Base-by-base conservation (phyloP, 2,888 invertebrate genomes). In the Selenia dentaria region DNA sequence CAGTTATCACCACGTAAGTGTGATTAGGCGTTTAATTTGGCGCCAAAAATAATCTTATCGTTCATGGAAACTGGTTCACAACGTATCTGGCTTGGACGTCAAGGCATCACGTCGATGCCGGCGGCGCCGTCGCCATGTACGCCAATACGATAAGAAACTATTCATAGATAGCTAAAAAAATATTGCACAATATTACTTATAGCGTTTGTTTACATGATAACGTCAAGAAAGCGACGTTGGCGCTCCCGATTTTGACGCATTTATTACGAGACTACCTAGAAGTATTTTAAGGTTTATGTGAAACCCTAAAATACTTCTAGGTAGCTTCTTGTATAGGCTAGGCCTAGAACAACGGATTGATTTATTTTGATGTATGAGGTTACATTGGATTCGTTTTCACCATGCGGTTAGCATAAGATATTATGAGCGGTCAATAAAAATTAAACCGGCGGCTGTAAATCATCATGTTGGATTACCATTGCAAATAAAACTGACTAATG, bases 21-120 rank as follows among this genome's bases (percentile, higher is more conserved):
- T 36, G 37, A 47, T 33, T 37, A 35, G 22, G 36, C 32, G 24
- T 41, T 41, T 41, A 47, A 51, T 53, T 58, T 63, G 79, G 79
- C 80, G 81, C 78, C 80, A 73, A 78, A 76, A 67, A 54, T 74
- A 70, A 78, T 77, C 75, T 81, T 79, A 81, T 79, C 79, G 65
- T 57, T 55, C 58, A 65, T 74, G 74, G 70, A 74, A 82, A 80
- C 77, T 80, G 74, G 79, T 77, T 74, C 75, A 74, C 18, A 25
- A 16, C 26, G 54, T 51, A 59, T 57, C 54, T 47, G 59, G 61
- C 57, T 62, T 59, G 63, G 49, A 66, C 73, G 68, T 71, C 70
- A 70, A 62, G 65, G 62, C 67, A 59, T 48, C 37, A 31, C 16
- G 9, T 9, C 25, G 35, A 6, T 11, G 25, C 8, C 22, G 14